Percentiles rank a stretch among this genome's conserved stretches.
Evolutionary conservation across 2,113 vertebrate species (phyloP).

Genomic region (Setophaga coronata): DNA sequence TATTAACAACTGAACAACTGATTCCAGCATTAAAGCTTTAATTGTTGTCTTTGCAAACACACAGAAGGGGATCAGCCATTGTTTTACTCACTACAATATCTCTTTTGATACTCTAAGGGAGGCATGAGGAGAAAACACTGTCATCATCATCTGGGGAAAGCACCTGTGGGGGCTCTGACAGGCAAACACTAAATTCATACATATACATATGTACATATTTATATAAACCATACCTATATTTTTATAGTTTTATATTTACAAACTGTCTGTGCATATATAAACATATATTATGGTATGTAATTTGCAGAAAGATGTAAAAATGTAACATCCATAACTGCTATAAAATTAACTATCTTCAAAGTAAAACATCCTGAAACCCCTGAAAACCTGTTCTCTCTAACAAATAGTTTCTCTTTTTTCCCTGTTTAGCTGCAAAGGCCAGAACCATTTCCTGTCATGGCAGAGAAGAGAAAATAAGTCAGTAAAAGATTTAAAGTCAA

Average conservation of each 20-base stretch:
- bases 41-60: background rate
- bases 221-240: background rate
- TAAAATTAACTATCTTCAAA: background rate
- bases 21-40: background rate
- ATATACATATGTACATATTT: background rate
- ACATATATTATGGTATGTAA: background rate
- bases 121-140: background rate
- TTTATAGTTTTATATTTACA: background rate
- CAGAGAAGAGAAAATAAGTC: background rate
- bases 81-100: background rate
- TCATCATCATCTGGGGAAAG: background rate
- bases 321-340: background rate
- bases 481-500: background rate
- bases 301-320: background rate
- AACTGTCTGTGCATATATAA: accelerated
- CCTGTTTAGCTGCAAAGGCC: background rate
- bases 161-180: background rate
- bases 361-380: background rate
- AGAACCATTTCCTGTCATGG: background rate
- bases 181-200: background rate
- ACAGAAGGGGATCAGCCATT: background rate
- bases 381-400: background rate
- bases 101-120: background rate
- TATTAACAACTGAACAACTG: background rate
- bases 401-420: background rate